Evolutionary conservation across 2,113 vertebrate species (phyloP).

Genomic region (Mus pahari): DNA sequence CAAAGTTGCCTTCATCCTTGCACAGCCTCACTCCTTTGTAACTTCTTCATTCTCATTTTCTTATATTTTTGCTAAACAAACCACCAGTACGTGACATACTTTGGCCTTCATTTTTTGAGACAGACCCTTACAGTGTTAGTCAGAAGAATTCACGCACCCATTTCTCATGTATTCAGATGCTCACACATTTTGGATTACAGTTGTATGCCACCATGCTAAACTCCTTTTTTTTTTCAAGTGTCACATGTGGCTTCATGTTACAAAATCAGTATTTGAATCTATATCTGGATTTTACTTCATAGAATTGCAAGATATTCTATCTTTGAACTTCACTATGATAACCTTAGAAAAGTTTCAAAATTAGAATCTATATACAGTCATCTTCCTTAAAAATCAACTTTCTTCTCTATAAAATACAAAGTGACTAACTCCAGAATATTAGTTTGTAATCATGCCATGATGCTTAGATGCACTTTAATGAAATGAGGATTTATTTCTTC

Average conservation of each 20-base stretch:
- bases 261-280: no score
- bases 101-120: neutral
- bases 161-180: neutral
- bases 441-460: no score
- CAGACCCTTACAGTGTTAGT: neutral
- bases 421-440: neutral
- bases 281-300: neutral
- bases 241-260: neutral
- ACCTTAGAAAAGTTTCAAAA: neutral
- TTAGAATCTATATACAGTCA: neutral
- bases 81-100: neutral
- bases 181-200: neutral
- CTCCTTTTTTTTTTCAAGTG: neutral
- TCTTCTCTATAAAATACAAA: neutral
- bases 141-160: neutral
- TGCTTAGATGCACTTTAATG: neutral
- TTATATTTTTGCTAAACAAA: neutral
- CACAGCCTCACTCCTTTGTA: no score
- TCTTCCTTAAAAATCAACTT: neutral
- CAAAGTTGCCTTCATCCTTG: neutral
- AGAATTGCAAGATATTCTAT: neutral
- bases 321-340: neutral
- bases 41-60: neutral
- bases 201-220: no score
- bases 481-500: neutral